Base-by-base conservation (phyloP, 2,888 invertebrate genomes). In the Scotopteryx bipunctaria region DNA sequence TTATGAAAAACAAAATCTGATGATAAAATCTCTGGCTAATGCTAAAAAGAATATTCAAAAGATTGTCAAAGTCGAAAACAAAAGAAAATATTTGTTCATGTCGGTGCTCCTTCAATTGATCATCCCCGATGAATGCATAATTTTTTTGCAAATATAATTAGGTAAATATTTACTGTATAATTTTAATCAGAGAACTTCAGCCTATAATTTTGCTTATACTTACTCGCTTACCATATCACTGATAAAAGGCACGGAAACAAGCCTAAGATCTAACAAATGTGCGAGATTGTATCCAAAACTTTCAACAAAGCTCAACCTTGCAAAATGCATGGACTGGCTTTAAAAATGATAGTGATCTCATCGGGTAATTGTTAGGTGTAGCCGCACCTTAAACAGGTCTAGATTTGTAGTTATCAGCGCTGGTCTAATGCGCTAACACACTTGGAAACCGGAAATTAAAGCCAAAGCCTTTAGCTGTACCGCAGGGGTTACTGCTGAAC, bases 371-470 rank as follows among this genome's bases (percentile, higher is more conserved):
- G 55, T 56, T 57, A 54, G 55, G 49, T 55, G 54, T 33, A 55
- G 48, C 37, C 38, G 54, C 51, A 49, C 59, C 59, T 52, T 69
- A 69, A 69, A 69, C 68, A 67, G 65, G 63, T 58, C 64, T 65
- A 67, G 60, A 63, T 54, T 63, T 54, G 66, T 62, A 64, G 63
- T 59, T 64, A 66, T 61, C 62, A 57, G 64, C 23, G 41, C 40
- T 48, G 60, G 61, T 64, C 63, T 75, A 75, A 74, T 75, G 67
- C 64, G 67, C 67, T 76, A 72, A 68, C 69, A 73, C 67, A 72
- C 65, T 71, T 61, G 63, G 56, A 57, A 42, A 62, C 66, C 71
- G 74, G 74, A 74, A 73, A 75, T 74, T 75, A 70, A 71, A 65
- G 69, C 66, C 51, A 63, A 66, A 67, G 66, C 63, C 63, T 60